Evolutionary conservation across 92 coral and sea anemone genomes (phyloP), one percentile per base, ranked within the genome.

Genomic region (Diadumene lineata): DNA sequence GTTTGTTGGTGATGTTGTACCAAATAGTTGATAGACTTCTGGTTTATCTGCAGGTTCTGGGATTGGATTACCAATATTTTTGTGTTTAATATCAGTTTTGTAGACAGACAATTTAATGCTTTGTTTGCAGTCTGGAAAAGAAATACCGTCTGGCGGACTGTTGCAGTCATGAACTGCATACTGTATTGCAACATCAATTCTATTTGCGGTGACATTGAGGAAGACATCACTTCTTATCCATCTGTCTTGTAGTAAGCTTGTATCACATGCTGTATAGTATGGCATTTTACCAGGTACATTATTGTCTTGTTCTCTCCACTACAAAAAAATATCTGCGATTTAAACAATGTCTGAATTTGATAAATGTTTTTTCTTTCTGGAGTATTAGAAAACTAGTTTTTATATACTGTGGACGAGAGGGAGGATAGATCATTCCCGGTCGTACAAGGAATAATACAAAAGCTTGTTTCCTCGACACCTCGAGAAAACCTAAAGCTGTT

Each of bases 181-280:
- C 51, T 75, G 64, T 13, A 75, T 48, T 24, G 76, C 79, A 1
- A 87, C 64, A 70, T 87, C 75, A 9, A 87, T 28, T 69, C 55
- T 73, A 16, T 73, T 73, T 22, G 83, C 69, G 33, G 69, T 46
- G 19, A 65, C 53, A 50, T 56, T 78, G 25, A 31, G n/a, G n/a
- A 85, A 48, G 11, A 61, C 79, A 51, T 85, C 66, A 43, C 85
- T 69, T 56, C 72, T 23, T 16, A 85, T 27, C 90, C 90, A 85
- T 21, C 27, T 24, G 78, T 56, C 58, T 24, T 64, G 67, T 29
- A 30, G 62, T 27, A 43, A 28, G 38, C 22, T 62, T 28, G 31
- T 21, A 11, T 28, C 68, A 62, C 68, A 62, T 8, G 43, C 68
- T 8, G 25, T 10, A 31, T 62, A 62, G 26, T 22, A 23, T 3